phyloP scores from a whole-genome alignment of 1,140 invertebrate species.

The Pogonus chalceus region DNA sequence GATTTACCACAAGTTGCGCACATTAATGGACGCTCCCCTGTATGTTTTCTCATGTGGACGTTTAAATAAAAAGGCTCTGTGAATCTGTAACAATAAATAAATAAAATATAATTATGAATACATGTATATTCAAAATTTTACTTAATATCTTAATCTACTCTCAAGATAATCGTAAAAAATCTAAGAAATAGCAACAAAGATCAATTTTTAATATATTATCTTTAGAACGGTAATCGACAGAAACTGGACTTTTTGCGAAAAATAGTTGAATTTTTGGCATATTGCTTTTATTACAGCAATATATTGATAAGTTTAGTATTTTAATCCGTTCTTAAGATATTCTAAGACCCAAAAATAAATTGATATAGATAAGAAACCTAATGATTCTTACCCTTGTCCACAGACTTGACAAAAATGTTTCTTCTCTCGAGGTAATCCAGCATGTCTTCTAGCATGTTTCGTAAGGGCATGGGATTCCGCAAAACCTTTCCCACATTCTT shows the following conservation, averaged over 20 bases:
- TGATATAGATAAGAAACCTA: too few relatives aligned
- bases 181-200: constrained; percentile 22
- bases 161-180: background rate
- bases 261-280: too few relatives aligned
- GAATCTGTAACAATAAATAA: constrained; percentile 32
- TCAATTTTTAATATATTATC: constrained; percentile 26
- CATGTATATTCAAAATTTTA: constrained; percentile 29
- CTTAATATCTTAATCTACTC: constrained; percentile 7
- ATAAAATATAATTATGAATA: constrained; percentile 34
- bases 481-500: constrained; percentile 27
- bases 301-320: too few relatives aligned
- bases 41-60: constrained; percentile 35
- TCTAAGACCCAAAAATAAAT: too few relatives aligned
- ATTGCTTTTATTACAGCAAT: too few relatives aligned
- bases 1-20: constrained; percentile 44
- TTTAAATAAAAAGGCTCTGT: constrained; percentile 27
- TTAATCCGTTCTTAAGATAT: too few relatives aligned
- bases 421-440: constrained; percentile 23
- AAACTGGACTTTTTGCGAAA: too few relatives aligned
- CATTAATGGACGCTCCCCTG: constrained; percentile 28
- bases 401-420: constrained; percentile 20
- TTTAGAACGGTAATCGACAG: too few relatives aligned
- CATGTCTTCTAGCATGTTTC: constrained; percentile 24
- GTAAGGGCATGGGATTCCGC: constrained; percentile 28
- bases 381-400: constrained; percentile 17